Evolutionary conservation across 2,797 vertebrate genomes (phyloP), one percentile per base, ranked within the genome.

Genomic region (Chaetodon trifasciatus): DNA sequence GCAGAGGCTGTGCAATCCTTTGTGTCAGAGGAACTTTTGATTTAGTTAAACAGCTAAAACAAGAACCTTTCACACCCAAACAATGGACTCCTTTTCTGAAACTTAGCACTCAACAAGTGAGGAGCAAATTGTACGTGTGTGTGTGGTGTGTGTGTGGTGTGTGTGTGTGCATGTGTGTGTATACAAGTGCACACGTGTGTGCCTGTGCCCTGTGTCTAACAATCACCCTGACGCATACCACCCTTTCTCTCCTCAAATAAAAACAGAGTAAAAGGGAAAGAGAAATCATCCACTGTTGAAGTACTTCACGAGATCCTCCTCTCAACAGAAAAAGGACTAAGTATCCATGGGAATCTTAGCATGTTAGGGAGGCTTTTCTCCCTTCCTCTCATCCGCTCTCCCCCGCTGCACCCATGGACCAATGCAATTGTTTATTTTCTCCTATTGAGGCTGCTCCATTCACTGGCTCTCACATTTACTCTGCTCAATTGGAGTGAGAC

Each of bases 361-460:
- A 92, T 90, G 78, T 93, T 87, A 85, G 93, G 88, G 86, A 90
- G 92, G 93, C 91, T 86, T 94, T 93, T 92, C 88, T 92, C 89
- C 88, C 81, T 87, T 83, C 86, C 83, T 87, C 92, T 92, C 89
- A 79, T 91, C 90, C 86, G 68, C 92, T 91, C 92, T 89, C 91
- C 92, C 92, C 92, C 88, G 62, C 92, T 91, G 90, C 91, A 93
- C 92, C 90, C 92, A 92, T 91, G 92, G 91, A 94, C 94, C 93
- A 92, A 89, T 79, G 92, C 93, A 92, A 94, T 94, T 94, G 94
- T 94, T 95, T 95, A 95, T 95, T 95, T 95, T 95, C 92, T 92
- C 90, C 94, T 78, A 94, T 94, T 95, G 94, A 94, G 85, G 90
- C 89, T 88, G 87, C 89, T 93, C 93, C 91, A 94, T 95, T 95